These are phyloP conservation scores for Neomorphus geoffroyi DNA, from an alignment of 2,797 vertebrate genomes.

Conservation along the genomic window DNA sequence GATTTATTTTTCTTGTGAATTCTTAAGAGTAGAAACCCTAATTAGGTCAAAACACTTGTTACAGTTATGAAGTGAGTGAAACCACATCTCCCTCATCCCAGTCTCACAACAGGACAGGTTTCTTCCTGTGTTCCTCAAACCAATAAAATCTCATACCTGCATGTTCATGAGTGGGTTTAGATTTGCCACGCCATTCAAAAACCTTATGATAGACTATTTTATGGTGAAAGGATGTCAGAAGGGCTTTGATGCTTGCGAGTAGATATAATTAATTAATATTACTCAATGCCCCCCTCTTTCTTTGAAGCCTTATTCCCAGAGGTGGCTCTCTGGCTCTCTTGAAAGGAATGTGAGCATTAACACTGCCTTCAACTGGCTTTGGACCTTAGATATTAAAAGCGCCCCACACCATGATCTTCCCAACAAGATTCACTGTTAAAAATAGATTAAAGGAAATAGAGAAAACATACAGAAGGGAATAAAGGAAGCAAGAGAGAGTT, in stretches of 20 bases:
- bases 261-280: neutral
- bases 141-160: neutral
- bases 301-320: constrained; percentile 10
- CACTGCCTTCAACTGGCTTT: constrained; percentile 8
- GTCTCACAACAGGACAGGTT: neutral
- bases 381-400: constrained; percentile 32
- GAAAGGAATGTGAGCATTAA: neutral
- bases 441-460: constrained; percentile 52
- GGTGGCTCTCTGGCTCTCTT: neutral
- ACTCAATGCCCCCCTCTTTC: neutral
- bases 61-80: neutral
- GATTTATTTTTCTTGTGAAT: neutral
- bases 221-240: neutral
- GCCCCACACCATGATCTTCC: neutral
- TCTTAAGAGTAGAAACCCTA: neutral
- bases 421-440: constrained; percentile 37
- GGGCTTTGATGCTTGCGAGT: neutral
- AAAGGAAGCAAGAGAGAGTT: neutral
- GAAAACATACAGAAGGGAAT: neutral
- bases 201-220: neutral
- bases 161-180: neutral
- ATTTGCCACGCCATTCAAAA: neutral
- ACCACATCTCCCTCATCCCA: neutral
- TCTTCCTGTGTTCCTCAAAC: neutral
- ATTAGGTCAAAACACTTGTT: neutral